Conservation (phyloP, 2,888 invertebrate species). For the Venustoraphidia nigricollis region DNA sequence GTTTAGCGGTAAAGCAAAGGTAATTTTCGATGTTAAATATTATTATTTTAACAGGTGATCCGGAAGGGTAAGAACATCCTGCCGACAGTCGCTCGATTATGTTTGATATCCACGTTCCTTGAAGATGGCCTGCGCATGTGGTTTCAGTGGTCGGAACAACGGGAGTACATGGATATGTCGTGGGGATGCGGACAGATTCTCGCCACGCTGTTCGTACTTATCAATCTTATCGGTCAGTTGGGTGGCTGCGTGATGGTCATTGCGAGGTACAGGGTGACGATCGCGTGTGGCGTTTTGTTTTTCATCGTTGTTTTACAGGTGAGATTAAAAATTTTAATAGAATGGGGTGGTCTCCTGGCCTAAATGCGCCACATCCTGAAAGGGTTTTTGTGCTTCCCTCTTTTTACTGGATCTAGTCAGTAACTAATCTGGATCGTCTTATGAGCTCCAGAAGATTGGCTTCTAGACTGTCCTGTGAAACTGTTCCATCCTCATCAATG, state of each 20-base stretch:
- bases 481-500: too few species aligned
- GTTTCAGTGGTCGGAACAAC: slow-evolving; percentile 95
- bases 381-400: too few species aligned
- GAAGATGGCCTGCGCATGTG: slow-evolving; percentile 99
- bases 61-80: slow-evolving; percentile 83
- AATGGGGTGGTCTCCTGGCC: too few species aligned
- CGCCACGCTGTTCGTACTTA: slow-evolving; percentile 85
- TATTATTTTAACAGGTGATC: slow-evolving; percentile 50
- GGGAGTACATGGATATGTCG: slow-evolving; percentile 93
- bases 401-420: too few species aligned
- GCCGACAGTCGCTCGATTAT: slow-evolving; percentile 89
- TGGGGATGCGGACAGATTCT: slow-evolving; percentile 94
- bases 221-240: slow-evolving; percentile 91
- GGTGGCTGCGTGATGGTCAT: slow-evolving; percentile 96
- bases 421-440: too few species aligned
- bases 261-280: slow-evolving; percentile 75
- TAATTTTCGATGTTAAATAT: slow-evolving; percentile 7
- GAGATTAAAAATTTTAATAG: too few species aligned
- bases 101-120: slow-evolving; percentile 95
- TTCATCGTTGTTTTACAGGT: slow-evolving; percentile 95
- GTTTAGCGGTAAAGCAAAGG: slow-evolving; percentile 2
- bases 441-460: too few species aligned
- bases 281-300: slow-evolving; percentile 83
- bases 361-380: too few species aligned
- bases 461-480: too few species aligned